Evolutionary conservation across 2,797 vertebrate genomes (phyloP).

Genomic region (Sebastolobus altivelis): DNA sequence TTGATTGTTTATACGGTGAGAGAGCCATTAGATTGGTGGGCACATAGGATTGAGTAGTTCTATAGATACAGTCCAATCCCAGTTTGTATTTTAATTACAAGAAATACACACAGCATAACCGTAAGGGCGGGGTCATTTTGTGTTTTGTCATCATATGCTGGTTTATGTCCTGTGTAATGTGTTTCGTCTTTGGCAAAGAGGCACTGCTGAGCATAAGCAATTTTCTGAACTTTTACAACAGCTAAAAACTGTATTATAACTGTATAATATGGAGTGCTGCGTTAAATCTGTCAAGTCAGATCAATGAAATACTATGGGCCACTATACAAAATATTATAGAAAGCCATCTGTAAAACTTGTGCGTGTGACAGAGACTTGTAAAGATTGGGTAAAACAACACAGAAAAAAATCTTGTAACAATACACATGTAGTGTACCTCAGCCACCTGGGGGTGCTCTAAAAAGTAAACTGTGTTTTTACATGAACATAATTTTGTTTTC

Average conservation of each 20-base stretch:
- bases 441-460: background rate
- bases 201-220: background rate
- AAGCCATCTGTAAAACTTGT: background rate
- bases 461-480: background rate
- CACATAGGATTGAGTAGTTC: background rate
- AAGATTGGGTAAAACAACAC: background rate
- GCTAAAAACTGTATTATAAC: background rate
- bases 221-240: background rate
- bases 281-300: background rate
- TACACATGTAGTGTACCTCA: background rate
- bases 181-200: background rate
- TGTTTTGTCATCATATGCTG: background rate
- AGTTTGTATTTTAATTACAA: background rate
- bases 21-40: background rate
- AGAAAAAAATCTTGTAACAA: background rate
- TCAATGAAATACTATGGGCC: background rate
- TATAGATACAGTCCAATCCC: background rate
- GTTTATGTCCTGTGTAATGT: slow-evolving; percentile 3
- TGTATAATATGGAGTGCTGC: background rate
- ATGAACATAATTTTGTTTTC: slow-evolving; percentile 1
- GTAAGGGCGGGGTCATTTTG: background rate
- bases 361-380: background rate
- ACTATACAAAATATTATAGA: background rate
- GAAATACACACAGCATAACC: background rate
- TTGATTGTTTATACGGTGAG: background rate